A percentile compares a stretch with the other conserved stretches of the same genome.
Conservation (phyloP, 2,797 vertebrate genomes). For the Hydrocynus forskahlii region DNA sequence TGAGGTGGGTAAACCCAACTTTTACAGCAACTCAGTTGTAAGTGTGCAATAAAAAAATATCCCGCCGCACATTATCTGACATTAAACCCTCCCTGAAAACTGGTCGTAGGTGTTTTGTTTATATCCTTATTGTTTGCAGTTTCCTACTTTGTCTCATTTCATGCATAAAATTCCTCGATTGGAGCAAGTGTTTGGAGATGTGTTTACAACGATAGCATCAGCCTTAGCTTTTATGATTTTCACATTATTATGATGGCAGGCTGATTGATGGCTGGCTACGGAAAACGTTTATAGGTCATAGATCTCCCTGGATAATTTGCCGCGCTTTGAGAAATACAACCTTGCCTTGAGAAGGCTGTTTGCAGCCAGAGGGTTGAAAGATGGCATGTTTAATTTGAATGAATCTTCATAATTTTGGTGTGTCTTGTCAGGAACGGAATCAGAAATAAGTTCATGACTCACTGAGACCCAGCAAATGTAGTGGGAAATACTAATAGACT, state of each 20-base stretch:
- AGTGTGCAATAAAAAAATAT: conserved; percentile 15
- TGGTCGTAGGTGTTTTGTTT: neutral
- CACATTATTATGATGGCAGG: neutral
- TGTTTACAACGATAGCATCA: neutral
- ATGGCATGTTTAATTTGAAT: neutral
- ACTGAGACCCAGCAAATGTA: neutral
- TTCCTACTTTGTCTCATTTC: neutral
- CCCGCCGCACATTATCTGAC: neutral
- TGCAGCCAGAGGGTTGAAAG: neutral
- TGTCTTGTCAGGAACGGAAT: neutral
- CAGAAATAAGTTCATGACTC: neutral
- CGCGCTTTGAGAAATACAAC: neutral
- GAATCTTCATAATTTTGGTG: neutral
- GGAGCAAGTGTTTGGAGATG: neutral
- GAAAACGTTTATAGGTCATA: conserved; percentile 13
- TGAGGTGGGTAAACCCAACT: conserved; percentile 3
- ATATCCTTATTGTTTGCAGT: neutral
- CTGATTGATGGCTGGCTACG: neutral
- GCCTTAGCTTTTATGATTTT: conserved; percentile 8
- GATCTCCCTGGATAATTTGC: neutral
- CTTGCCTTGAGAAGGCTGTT: neutral
- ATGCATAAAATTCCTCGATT: neutral
- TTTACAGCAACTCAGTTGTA: conserved; percentile 26
- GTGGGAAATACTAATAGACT: neutral
- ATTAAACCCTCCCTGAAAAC: neutral